A percentile compares a stretch with the other conserved stretches of the same genome.
Conservation (phyloP, 2,888 invertebrate genomes). For the Alloplasta piceator region DNA sequence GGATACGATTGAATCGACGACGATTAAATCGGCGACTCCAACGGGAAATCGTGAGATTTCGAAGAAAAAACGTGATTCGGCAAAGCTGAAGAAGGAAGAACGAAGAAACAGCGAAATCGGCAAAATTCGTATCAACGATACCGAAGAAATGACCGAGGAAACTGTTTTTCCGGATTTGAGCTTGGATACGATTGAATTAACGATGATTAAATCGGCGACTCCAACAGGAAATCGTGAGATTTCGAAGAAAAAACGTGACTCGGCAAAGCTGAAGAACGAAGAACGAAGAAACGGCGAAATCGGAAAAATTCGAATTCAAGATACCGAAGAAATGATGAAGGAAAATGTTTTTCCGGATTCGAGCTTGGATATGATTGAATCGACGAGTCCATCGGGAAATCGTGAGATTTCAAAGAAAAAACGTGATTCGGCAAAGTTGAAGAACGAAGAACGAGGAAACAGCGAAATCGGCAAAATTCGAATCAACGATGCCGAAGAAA, state of each 20-base stretch:
- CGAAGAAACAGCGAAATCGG: conserved; percentile 11
- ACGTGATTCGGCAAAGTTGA: conserved; percentile 10
- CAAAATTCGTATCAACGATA: conserved; percentile 7
- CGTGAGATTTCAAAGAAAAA: conserved; percentile 3
- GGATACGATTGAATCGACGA: neutral
- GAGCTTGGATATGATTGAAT: neutral
- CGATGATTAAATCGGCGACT: neutral
- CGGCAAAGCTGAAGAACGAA: conserved; percentile 9
- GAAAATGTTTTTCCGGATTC: neutral
- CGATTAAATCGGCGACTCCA: conserved; percentile 9
- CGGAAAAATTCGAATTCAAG: neutral
- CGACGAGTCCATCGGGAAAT: neutral
- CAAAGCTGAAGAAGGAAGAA: conserved; percentile 9
- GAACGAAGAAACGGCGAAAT: conserved; percentile 20
- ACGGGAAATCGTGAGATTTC: neutral
- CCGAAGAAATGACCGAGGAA: conserved; percentile 1
- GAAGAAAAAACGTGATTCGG: conserved; percentile 3
- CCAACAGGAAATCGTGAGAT: neutral
- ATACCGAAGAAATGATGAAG: conserved; percentile 7
- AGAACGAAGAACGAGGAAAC: neutral
- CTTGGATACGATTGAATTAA: neutral
- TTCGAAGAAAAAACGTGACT: conserved; percentile 6
- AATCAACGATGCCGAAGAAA: conserved; percentile 13
- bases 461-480: conserved; percentile 17
- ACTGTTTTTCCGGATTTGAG: neutral